A percentile compares a stretch with the other conserved stretches of the same genome.
Conservation (phyloP, 2,797 vertebrate species). For the Pangasius larnaudii region DNA sequence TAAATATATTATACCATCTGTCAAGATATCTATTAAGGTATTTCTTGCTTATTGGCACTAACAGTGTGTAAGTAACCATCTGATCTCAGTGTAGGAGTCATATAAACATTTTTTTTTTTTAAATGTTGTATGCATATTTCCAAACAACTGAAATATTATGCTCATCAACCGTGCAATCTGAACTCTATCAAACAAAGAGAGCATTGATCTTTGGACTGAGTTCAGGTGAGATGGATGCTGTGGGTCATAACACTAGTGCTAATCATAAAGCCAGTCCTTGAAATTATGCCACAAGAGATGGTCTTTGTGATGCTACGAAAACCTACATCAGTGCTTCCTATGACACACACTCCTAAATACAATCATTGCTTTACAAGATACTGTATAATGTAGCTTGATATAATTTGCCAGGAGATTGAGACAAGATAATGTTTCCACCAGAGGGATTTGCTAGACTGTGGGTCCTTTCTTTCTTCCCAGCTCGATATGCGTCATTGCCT, state of each 20-base stretch:
- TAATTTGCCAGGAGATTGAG: background rate
- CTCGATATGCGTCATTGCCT: conserved; percentile 14
- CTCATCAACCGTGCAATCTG: background rate
- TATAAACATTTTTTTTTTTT: background rate
- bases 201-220: background rate
- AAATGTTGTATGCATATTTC: background rate
- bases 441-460: background rate
- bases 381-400: background rate
- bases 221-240: background rate
- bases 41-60: background rate
- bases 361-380: background rate
- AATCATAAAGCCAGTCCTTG: background rate
- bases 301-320: background rate
- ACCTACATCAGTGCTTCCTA: background rate
- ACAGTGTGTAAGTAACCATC: no score
- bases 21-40: background rate
- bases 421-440: conserved; percentile 21
- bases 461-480: conserved; percentile 13
- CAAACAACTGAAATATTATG: background rate
- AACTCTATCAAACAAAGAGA: background rate
- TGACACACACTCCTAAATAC: background rate
- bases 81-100: background rate
- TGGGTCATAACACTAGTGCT: background rate
- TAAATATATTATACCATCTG: background rate
- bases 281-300: background rate